A percentile compares a stretch with the other conserved stretches of the same genome.
Evolutionary conservation across 2,888 invertebrate species (phyloP).

Genomic region (Caenorhabditis sp.): DNA sequence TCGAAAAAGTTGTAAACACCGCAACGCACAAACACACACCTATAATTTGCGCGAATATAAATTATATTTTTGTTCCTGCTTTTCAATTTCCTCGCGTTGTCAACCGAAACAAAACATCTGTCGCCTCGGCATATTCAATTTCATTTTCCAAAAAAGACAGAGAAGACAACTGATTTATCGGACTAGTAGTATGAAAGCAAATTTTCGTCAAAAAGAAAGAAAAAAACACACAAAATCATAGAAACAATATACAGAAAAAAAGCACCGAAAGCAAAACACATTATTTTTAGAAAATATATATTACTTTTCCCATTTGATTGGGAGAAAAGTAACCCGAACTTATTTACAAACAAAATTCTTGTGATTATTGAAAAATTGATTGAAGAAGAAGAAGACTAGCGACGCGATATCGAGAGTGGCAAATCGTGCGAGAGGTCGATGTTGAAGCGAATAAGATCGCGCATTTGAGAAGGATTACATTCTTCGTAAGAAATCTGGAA

Average conservation of each 20-base stretch:
- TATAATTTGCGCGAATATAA: not conserved
- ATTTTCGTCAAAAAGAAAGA: not conserved
- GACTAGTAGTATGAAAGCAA: conserved; percentile 2
- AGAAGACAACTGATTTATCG: not conserved
- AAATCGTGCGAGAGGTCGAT: conserved; percentile 47
- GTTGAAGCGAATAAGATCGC: conserved; percentile 48
- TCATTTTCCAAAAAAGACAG: not conserved
- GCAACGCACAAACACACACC: not conserved
- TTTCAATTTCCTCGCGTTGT: too few species aligned
- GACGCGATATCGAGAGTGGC: conserved; percentile 44
- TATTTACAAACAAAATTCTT: conserved; percentile 40
- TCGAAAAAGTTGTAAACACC: not conserved
- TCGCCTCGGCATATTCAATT: too few species aligned
- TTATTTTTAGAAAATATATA: conserved; percentile 3
- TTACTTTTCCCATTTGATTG: not conserved
- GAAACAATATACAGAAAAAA: not conserved
- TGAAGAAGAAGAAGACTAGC: conserved; percentile 24
- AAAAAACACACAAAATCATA: conserved; percentile 20
- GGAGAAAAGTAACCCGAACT: conserved; percentile 23
- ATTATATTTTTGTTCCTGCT: too few species aligned
- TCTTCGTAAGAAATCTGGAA: conserved; percentile 39
- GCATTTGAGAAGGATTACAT: conserved; percentile 41
- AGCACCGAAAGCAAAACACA: conserved; percentile 44
- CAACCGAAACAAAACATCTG: too few species aligned
- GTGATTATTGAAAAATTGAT: conserved; percentile 4